These are phyloP conservation scores for Hydrotaea cyrtoneurina DNA, from an alignment of 2,888 invertebrate species.

Conservation along the genomic window DNA sequence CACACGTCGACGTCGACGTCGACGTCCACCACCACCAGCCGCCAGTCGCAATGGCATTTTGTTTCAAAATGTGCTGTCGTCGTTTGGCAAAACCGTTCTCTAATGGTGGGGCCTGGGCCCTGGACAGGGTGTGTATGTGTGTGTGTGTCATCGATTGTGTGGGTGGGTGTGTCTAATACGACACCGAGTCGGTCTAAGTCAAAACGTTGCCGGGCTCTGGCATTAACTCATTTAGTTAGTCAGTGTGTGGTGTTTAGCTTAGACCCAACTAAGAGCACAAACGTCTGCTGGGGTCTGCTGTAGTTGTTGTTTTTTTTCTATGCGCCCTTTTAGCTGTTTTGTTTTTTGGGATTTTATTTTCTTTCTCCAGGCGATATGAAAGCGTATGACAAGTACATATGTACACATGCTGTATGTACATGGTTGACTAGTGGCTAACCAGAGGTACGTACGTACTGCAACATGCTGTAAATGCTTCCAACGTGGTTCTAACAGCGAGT, in stretches of 20 bases:
- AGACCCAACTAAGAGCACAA: not conserved
- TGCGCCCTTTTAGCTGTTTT: slow-evolving; percentile 13
- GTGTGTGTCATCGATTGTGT: slow-evolving; percentile 41
- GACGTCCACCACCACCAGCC: not conserved
- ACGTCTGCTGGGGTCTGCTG: no score
- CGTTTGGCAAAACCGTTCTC: not conserved
- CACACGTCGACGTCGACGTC: no score
- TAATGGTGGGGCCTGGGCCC: not conserved
- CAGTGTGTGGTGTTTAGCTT: slow-evolving; percentile 12
- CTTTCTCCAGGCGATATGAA: not conserved
- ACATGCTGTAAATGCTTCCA: not conserved
- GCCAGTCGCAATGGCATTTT: slow-evolving; percentile 52
- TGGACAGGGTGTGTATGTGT: slow-evolving; percentile 59
- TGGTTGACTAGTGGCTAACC: no score
- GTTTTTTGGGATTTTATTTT: not conserved
- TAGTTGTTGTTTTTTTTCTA: not conserved
- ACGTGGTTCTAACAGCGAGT: slow-evolving; percentile 16
- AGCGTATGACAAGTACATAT: slow-evolving; percentile 12
- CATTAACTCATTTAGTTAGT: not conserved
- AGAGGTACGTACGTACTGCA: not conserved
- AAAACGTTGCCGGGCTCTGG: not conserved
- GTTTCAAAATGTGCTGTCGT: not conserved
- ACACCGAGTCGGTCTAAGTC: slow-evolving; percentile 6
- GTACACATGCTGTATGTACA: no score
- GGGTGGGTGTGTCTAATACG: slow-evolving; percentile 64